These are phyloP conservation scores for Hecatera dysodea DNA, from an alignment of 2,888 invertebrate genomes.

Conservation along the genomic window DNA sequence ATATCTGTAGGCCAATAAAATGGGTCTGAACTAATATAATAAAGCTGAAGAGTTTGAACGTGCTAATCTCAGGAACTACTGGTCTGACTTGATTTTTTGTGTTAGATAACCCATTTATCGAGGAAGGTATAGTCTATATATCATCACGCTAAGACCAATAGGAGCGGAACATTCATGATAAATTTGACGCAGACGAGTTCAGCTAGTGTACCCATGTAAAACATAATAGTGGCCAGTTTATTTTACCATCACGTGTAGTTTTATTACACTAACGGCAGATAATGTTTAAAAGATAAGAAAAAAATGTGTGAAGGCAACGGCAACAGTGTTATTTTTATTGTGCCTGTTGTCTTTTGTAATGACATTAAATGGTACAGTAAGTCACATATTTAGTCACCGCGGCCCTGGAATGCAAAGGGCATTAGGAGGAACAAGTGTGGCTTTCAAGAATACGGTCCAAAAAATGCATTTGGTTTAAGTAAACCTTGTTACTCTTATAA, in stretches of 20 bases:
- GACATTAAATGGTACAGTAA: constrained; percentile 4
- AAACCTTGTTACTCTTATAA: no score
- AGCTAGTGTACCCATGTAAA: neutral
- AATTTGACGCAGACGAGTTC: no score
- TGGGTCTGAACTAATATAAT: neutral
- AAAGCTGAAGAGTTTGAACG: no score
- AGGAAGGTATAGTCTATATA: no score
- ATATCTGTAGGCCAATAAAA: constrained; percentile 44
- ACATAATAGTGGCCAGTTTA: neutral
- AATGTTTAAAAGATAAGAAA: constrained; percentile 39
- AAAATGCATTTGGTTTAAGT: neutral
- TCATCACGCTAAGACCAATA: no score
- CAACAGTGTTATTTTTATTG: constrained; percentile 19
- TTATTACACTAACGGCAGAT: constrained; percentile 29
- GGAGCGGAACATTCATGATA: no score
- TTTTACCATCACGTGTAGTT: constrained; percentile 30
- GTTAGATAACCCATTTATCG: no score
- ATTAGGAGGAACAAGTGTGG: no score
- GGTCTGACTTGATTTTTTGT: no score
- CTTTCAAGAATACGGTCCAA: no score
- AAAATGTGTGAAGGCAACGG: constrained; percentile 24
- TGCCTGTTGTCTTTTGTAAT: constrained; percentile 16
- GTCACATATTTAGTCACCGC: neutral
- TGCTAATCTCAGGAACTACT: no score
- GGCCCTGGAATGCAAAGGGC: no score